Base-by-base conservation (phyloP, 2,797 vertebrate genomes). In the Allenopithecus nigroviridis region DNA sequence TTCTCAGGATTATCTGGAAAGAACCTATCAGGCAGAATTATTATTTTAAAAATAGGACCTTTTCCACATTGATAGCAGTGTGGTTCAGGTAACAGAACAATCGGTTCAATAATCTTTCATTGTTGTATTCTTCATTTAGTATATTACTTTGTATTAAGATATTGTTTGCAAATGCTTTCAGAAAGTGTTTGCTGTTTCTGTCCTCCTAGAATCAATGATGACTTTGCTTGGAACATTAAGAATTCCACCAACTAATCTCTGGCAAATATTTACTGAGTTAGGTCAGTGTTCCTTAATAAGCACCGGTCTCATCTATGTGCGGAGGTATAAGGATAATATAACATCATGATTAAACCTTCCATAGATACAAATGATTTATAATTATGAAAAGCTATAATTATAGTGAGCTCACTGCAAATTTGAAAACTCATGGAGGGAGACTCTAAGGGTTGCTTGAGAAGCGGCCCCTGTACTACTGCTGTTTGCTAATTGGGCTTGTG, bases 401-500 rank as follows among this genome's bases (percentile, higher is more conserved):
- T 70, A 87, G n/a, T 84, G 90, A 92, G 43, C 36, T 98, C 36
- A 68, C 57, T 96, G 76, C 8, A 97, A 91, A 96, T 98, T 95
- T 98, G 53, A 78, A 93, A 91, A 80, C n/a, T 53, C 55, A 19
- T 70, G 41, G 95, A 97, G 86, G 85, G 64, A 4, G 21, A 75
- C 75, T 98, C 91, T 84, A 80, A 93, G 87, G 87, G 91, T 98
- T 1, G 0, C 83, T 96, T 61, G 94, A 98, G 96, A 95, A 86
- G 83, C 72, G 61, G 11, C 79, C 59, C 61, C 55, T 83, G 21
- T 55, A 94, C 70, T 74, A 96, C 91, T 89, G 93, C 70, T 1
- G 0, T 97, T 96, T 97, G 96, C 80, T 99, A 98, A 98, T 93
- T 98, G 80, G 86, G 39, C 96, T 98, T 92, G 93, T 92, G 96